Evolutionary conservation across 2,797 vertebrate species (phyloP).

Genomic region (Lagocephalus sceleratus): DNA sequence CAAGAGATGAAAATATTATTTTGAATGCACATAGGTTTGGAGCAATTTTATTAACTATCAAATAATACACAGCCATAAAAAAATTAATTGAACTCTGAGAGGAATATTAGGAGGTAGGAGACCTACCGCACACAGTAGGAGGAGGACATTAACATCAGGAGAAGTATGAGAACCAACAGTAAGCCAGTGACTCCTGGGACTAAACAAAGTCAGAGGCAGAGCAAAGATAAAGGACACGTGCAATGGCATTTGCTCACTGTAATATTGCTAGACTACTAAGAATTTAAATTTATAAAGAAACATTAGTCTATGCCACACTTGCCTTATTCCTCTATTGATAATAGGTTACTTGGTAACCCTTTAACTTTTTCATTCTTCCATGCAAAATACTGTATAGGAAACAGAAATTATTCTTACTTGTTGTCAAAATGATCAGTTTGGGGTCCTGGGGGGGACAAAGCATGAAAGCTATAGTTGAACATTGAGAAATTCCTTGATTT

Average conservation of each 20-base stretch:
- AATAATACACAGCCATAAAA: not conserved
- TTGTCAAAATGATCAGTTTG: slow-evolving; percentile 86
- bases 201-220: slow-evolving; percentile 47
- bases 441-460: slow-evolving; percentile 81
- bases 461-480: slow-evolving; percentile 2
- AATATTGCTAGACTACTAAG: not conserved
- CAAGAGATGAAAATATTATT: too few species aligned
- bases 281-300: not conserved
- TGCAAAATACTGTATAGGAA: not conserved
- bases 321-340: slow-evolving; percentile 13
- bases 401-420: slow-evolving; percentile 78
- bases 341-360: slow-evolving; percentile 21
- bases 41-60: not conserved
- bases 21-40: too few species aligned
- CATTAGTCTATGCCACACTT: too few species aligned
- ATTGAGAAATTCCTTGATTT: too few species aligned
- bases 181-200: slow-evolving; percentile 93
- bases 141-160: slow-evolving; percentile 95
- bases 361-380: slow-evolving; percentile 1
- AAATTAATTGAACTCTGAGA: not conserved
- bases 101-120: not conserved
- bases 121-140: slow-evolving; percentile 88
- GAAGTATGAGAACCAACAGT: slow-evolving; percentile 90
- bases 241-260: not conserved
- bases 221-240: not conserved